Evolutionary conservation across 2,113 vertebrate species (phyloP), one percentile per base, ranked within the genome.

Genomic region (Orientallactaga bullata): DNA sequence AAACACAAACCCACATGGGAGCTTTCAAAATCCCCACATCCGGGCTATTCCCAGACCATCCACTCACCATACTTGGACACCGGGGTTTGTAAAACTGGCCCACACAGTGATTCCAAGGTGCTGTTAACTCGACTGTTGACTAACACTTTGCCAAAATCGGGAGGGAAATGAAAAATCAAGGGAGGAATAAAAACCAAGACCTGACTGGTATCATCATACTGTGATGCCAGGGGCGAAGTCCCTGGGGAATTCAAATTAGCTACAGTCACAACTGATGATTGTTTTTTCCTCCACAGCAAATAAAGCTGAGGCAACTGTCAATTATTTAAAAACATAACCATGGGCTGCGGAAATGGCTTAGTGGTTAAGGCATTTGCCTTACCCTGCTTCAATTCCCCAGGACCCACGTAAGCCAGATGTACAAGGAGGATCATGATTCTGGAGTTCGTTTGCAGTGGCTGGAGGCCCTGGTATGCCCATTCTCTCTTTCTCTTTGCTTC

Each of bases 161-260:
- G 42, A 82, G 66, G 42, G 21, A 4, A 4, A 6, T 24, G 42
- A 66, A 63, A 51, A 8, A 37, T 17, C 2, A 23, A 21, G 61
- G 71, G 7, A 30, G 15, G 35, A 66, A 13, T 32, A 69, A 47
- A 32, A 24, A 37, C 80, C 6, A 28, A 83, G 8, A 58, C 55
- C 2, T 17, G 10, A 55, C 47, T 23, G 37, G 65, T 66, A 72
- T 42, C 58, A 79, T 73, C 37, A 60, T 82, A 83, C 65, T n/a
- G 20, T 24, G 42, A 65, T 9, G 55, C 6, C 2, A 21, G 63
- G 0, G 79, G 77, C 96, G 95, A 85, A 85, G 35, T 86, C 89
- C 88, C 88, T 5, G n/a, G 94, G 76, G 91, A 97, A 97, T 0
- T 88, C 63, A 76, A 89, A 76, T 95, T 81, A 96, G 68, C 91